These are phyloP conservation scores for Endomychus coccineus DNA, from an alignment of 2,888 invertebrate species.

Conservation along the genomic window DNA sequence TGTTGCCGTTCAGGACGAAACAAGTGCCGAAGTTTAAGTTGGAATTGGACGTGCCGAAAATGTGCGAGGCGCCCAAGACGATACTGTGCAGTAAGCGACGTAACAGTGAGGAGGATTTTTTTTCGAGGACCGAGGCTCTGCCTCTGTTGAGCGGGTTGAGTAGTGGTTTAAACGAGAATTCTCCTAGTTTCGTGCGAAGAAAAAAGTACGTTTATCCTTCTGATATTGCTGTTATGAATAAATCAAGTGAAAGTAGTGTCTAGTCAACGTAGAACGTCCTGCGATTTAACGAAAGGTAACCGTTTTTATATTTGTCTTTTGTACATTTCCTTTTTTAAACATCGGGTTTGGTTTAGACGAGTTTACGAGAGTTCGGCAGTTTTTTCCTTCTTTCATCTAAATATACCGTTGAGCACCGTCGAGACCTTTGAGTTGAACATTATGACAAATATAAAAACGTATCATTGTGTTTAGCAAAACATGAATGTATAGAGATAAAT, in stretches of 20 bases:
- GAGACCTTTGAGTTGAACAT: no score
- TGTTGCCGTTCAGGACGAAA: constrained; percentile 20
- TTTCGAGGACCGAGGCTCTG: constrained; percentile 48
- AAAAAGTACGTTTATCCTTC: constrained; percentile 58
- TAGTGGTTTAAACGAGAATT: constrained; percentile 35
- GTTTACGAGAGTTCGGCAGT: no score
- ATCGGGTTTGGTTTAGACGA: no score
- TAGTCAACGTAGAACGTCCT: no score
- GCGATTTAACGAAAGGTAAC: no score
- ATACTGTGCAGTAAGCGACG: constrained; percentile 27
- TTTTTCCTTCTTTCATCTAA: no score
- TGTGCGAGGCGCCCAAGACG: constrained; percentile 26
- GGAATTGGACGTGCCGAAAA: constrained; percentile 19
- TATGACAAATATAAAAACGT: no score
- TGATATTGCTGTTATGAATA: constrained; percentile 40
- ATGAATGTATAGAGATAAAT: no score
- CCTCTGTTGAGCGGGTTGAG: constrained; percentile 50
- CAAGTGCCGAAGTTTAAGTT: constrained; percentile 19
- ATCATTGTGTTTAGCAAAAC: no score
- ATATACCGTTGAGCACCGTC: no score
- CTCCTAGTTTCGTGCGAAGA: constrained; percentile 53
- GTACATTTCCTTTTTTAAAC: no score
- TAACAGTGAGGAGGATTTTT: constrained; percentile 36
- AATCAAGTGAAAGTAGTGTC: constrained; percentile 50
- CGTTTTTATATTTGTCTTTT: no score